Percentiles rank a stretch among this genome's conserved stretches.
phyloP scores from a whole-genome alignment of 2,113 vertebrate genomes.

The Actenoides hombroni region DNA sequence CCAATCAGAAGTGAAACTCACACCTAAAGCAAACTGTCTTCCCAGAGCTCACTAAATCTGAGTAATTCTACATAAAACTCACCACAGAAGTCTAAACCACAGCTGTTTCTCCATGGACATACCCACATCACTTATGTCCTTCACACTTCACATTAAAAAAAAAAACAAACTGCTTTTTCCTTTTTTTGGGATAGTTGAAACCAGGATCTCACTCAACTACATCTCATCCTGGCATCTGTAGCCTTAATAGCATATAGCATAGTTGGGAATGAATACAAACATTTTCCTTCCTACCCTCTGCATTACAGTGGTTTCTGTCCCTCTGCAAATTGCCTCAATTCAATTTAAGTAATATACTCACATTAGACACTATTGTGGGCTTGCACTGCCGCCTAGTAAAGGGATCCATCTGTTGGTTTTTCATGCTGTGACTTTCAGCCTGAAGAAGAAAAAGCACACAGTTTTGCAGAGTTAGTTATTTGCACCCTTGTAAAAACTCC shows the following conservation, averaged over 20 bases:
- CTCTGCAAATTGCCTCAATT: neutral
- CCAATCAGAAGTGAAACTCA: neutral
- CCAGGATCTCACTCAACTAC: neutral
- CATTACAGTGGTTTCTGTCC: neutral
- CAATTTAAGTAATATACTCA: constrained; percentile 69
- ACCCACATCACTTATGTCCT: neutral
- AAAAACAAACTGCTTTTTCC: neutral
- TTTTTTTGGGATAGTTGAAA: neutral
- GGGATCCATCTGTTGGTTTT: constrained; percentile 98
- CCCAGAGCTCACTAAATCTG: neutral
- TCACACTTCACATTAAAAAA: neutral
- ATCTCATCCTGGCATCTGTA: neutral
- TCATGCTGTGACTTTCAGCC: constrained; percentile 96
- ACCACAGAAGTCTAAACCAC: neutral
- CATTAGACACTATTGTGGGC: constrained; percentile 99
- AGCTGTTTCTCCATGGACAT: neutral
- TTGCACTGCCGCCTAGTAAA: constrained; percentile 98
- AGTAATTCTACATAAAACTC: neutral
- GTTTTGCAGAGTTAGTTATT: neutral
- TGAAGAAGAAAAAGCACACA: constrained; percentile 53
- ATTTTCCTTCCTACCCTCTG: neutral
- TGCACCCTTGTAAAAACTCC: neutral
- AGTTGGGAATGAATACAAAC: neutral
- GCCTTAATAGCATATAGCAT: neutral
- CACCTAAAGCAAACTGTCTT: neutral